Evolutionary conservation across 2,113 vertebrate species (phyloP), one percentile per base, ranked within the genome.

Genomic region (Entelurus aequoreus): DNA sequence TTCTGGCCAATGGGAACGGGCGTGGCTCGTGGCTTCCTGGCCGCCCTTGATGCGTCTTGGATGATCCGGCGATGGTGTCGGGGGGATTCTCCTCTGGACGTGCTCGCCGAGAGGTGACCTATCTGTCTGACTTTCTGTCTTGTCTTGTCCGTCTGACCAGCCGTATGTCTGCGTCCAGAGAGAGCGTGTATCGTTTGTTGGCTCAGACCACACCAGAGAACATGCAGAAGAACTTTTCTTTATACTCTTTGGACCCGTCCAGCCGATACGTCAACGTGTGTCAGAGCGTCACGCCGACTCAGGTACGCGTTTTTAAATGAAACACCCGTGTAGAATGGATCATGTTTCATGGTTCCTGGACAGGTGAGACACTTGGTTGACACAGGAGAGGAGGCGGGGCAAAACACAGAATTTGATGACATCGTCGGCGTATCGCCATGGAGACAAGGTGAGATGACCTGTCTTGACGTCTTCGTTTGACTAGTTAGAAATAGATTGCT

Each of bases 1-100:
- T 99, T 99, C 81, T 99, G 97, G 97, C 97, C 97, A 0, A 98
- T 98, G 94, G 97, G 97, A 66, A 99, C 96, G 35, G 97, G 97
- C 49, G 93, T 98, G 44, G 96, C 94, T 40, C 93, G 95, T 6
- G 97, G 97, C 21, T 99, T 99, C 78, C 86, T 99, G 62, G 95
- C 95, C 48, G 96, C 93, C 8, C 92, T 99, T 88, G 96, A 99
- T 62, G 93, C 95, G 4, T 92, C 93, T 50, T 99, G 97, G 97
- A 98, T 98, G 95, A 91, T 99, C 53, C 90, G 93, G 55, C 92
- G 92, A 35, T 98, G 95, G 95, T 92, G 93, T 0, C 88, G 91
- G 0, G 95, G 94, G 37, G 78, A 77, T 2, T 87, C 88, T 57
- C 93, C 93, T 19, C 76, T 96, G 86, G 94, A 96, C 28, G 87